phyloP scores from a whole-genome alignment of 1,140 invertebrate genomes.

The Drosophila malerkotliana region DNA sequence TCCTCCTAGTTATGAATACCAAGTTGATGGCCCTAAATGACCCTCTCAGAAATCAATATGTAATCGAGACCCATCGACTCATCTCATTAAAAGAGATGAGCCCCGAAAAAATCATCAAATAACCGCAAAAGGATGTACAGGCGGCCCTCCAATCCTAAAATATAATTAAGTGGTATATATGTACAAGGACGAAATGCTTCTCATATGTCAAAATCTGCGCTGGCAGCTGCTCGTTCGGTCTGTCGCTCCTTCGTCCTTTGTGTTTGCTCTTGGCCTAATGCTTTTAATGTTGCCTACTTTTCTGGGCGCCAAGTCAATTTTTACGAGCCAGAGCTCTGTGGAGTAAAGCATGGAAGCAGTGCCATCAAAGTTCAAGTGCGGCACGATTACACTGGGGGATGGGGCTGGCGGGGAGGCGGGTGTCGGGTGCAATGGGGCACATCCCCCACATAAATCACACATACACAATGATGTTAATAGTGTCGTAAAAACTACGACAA shows the following conservation, averaged over 20 bases:
- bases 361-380: slow-evolving; percentile 55
- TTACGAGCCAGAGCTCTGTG: slow-evolving; percentile 48
- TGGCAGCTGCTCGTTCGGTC: slow-evolving; percentile 48
- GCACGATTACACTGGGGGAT: slow-evolving; percentile 18
- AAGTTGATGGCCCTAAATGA: neutral
- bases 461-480: slow-evolving; percentile 75
- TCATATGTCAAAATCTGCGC: slow-evolving; percentile 75
- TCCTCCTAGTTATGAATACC: neutral
- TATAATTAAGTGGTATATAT: slow-evolving; percentile 64
- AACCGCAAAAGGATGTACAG: slow-evolving; percentile 23
- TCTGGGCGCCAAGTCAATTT: slow-evolving; percentile 45
- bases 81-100: slow-evolving; percentile 33
- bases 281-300: slow-evolving; percentile 59
- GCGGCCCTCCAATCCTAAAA: slow-evolving; percentile 19
- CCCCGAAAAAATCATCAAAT: slow-evolving; percentile 25
- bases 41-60: slow-evolving; percentile 26
- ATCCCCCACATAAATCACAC: slow-evolving; percentile 62
- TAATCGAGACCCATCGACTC: slow-evolving; percentile 34
- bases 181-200: slow-evolving; percentile 39
- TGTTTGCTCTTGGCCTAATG: slow-evolving; percentile 41
- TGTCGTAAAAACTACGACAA: slow-evolving; percentile 68
- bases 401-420: neutral
- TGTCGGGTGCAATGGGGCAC: neutral
- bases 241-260: slow-evolving; percentile 27
- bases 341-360: slow-evolving; percentile 6